These are phyloP conservation scores for Ceratosolen solmsi DNA, from an alignment of 1,140 invertebrate genomes.

Conservation along the genomic window DNA sequence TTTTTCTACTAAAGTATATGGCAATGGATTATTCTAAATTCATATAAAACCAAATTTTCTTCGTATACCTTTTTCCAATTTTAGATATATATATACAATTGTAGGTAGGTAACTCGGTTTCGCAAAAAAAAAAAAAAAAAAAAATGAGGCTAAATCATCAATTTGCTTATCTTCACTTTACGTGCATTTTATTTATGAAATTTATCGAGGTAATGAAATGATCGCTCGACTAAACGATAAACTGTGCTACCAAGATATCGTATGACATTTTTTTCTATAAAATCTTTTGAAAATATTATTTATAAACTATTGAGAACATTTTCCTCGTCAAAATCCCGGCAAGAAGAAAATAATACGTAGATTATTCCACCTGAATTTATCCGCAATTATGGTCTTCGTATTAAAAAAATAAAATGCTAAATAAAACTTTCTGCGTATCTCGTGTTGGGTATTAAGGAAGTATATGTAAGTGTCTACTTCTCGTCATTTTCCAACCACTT, in stretches of 20 bases:
- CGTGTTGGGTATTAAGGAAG: background rate
- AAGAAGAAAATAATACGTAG: background rate
- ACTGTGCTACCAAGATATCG: background rate
- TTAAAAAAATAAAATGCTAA: background rate
- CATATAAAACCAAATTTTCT: no score
- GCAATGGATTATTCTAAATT: no score
- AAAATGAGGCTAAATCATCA: no score
- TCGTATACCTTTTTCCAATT: no score
- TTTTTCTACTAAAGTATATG: no score
- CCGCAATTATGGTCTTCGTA: background rate
- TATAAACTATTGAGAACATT: background rate
- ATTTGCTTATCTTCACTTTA: background rate
- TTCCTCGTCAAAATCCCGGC: background rate
- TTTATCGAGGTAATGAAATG: background rate
- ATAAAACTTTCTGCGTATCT: background rate
- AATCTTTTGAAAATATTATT: background rate
- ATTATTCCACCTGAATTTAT: background rate
- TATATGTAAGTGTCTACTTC: background rate
- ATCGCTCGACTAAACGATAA: background rate
- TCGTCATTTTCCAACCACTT: background rate
- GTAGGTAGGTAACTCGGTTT: no score
- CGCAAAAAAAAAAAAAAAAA: no score
- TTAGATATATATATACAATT: no score
- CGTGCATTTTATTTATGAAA: background rate
- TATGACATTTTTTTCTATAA: background rate